Evolutionary conservation across 2,797 vertebrate species (phyloP).

Genomic region (Cygnus olor): DNA sequence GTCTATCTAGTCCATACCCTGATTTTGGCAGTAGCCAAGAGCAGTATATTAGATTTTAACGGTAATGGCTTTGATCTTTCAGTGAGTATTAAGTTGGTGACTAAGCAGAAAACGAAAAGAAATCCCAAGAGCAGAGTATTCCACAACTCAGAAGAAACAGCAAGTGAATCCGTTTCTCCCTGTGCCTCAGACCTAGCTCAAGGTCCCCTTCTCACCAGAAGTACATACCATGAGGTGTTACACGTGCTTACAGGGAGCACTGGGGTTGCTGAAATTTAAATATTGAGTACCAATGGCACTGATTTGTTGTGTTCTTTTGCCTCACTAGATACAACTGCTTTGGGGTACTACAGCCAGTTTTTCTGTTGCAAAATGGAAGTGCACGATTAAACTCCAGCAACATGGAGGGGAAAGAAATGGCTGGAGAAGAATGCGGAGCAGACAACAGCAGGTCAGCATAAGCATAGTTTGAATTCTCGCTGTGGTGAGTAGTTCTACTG

Average conservation of each 20-base stretch:
- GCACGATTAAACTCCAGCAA: not conserved
- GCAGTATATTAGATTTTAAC: constrained; percentile 70
- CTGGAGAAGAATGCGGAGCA: not conserved
- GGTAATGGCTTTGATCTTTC: constrained; percentile 54
- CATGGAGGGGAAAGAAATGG: accelerated
- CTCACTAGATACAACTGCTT: not conserved
- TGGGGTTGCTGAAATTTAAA: not conserved
- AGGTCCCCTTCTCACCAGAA: not conserved
- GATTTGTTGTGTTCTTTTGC: not conserved
- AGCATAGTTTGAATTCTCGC: not conserved
- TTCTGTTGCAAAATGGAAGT: not conserved
- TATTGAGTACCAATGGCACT: accelerated
- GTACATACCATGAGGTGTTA: accelerated
- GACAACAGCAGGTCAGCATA: not conserved
- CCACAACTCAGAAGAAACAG: constrained; percentile 1
- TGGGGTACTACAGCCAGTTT: not conserved
- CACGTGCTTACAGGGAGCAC: not conserved
- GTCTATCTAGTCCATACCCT: constrained; percentile 69
- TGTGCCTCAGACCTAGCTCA: not conserved
- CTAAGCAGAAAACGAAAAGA: constrained; percentile 39
- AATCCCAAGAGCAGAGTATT: constrained; percentile 17
- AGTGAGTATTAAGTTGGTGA: constrained; percentile 21
- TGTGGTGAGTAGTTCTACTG: not conserved
- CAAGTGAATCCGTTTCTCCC: not conserved
- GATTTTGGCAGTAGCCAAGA: constrained; percentile 72